A percentile compares a stretch with the other conserved stretches of the same genome.
Evolutionary conservation across 2,797 vertebrate species (phyloP).

Genomic region (Acipenser transmontanus): DNA sequence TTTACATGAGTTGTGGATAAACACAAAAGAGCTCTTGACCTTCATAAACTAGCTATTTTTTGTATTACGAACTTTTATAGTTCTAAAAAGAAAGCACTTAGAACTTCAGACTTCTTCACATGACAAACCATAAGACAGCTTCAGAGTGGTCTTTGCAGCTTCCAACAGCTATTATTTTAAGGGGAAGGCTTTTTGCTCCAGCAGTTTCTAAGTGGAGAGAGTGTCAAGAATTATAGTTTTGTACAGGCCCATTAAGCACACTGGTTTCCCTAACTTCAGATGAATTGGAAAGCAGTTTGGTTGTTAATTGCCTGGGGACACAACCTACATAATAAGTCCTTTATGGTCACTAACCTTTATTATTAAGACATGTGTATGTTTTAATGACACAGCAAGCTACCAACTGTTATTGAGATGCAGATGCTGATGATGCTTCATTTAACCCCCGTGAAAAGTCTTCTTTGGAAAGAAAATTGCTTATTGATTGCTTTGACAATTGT

Average conservation of each 20-base stretch:
- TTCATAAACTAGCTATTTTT: too few species aligned
- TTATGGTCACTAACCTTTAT: slow-evolving; percentile 62
- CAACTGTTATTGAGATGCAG: slow-evolving; percentile 66
- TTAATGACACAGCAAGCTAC: slow-evolving; percentile 61
- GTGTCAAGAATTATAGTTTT: background rate
- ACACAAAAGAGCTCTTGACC: too few species aligned
- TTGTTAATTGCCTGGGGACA: slow-evolving; percentile 39
- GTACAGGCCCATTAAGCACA: background rate
- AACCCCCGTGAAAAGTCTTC: slow-evolving; percentile 51
- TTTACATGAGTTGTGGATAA: too few species aligned
- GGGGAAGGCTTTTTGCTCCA: background rate
- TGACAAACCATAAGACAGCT: too few species aligned
- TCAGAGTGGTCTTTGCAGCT: too few species aligned
- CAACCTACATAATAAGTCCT: slow-evolving; percentile 60
- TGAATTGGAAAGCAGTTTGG: slow-evolving; percentile 12
- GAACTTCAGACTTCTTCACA: too few species aligned
- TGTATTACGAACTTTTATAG: too few species aligned
- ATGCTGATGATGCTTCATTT: slow-evolving; percentile 60
- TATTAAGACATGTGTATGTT: slow-evolving; percentile 52
- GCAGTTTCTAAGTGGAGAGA: background rate
- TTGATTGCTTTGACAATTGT: slow-evolving; percentile 63
- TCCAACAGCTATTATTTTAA: too few species aligned
- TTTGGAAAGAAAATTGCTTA: slow-evolving; percentile 65
- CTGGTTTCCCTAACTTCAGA: slow-evolving; percentile 1
- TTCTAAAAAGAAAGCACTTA: too few species aligned